Percentiles rank a stretch among this genome's conserved stretches.
Conservation (phyloP, 1,140 invertebrate species). For the Drosophila murphyi region DNA sequence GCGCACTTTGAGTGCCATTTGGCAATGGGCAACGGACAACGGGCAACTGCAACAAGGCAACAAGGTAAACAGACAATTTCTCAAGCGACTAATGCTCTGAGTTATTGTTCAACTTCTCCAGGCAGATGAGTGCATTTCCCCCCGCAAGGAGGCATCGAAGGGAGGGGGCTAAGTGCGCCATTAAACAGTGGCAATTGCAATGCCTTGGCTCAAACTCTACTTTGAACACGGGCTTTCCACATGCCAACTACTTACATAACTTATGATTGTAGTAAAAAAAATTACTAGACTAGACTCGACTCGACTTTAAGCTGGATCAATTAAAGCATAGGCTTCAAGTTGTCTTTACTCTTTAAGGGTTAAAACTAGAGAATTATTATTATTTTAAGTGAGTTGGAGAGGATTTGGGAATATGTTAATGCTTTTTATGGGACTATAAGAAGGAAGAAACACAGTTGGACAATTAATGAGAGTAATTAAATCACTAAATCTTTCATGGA, state of each 20-base stretch:
- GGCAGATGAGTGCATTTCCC: constrained; percentile 14
- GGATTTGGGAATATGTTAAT: no score
- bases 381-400: no score
- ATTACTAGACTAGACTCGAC: background rate
- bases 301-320: background rate
- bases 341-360: no score
- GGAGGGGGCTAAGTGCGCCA: constrained; percentile 41
- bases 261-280: constrained; percentile 3
- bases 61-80: constrained; percentile 82
- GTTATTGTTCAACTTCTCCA: constrained; percentile 67
- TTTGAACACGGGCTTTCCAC: constrained; percentile 6
- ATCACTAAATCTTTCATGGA: no score
- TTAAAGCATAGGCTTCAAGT: background rate
- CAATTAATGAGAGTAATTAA: no score
- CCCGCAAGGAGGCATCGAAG: background rate
- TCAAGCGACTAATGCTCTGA: constrained; percentile 79
- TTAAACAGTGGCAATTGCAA: constrained; percentile 20
- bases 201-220: constrained; percentile 13
- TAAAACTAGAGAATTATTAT: no score
- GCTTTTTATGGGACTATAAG: no score
- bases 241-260: constrained; percentile 3
- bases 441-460: no score
- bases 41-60: constrained; percentile 33
- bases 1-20: constrained; percentile 73
- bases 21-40: constrained; percentile 53